Conservation (phyloP, 1,140 invertebrate genomes). For the Hypsibius dujardini region DNA sequence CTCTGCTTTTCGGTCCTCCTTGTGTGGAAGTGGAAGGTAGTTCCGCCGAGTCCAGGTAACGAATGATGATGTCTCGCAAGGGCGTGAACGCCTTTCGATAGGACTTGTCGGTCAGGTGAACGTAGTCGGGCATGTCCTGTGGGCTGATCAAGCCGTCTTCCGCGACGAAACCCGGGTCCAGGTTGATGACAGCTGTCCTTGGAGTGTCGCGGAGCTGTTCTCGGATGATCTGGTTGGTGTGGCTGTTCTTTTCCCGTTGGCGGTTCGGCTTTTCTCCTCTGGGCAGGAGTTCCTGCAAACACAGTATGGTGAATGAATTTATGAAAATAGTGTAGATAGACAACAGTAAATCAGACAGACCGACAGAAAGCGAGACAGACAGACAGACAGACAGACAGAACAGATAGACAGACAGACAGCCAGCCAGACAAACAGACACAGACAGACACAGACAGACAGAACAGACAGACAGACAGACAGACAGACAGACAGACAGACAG, state of each 20-base stretch:
- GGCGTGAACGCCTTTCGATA: conserved; percentile 65
- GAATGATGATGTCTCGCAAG: conserved; percentile 42
- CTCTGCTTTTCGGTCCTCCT: no score
- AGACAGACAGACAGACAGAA: neutral
- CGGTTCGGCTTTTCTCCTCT: conserved; percentile 60
- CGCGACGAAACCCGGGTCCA: conserved; percentile 55
- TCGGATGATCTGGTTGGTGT: conserved; percentile 52
- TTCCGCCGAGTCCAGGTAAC: neutral
- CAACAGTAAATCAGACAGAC: conserved; percentile 17
- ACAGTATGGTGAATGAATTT: conserved; percentile 17
- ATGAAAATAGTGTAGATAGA: conserved; percentile 17
- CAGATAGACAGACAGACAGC: no score
- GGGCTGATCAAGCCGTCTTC: conserved; percentile 59
- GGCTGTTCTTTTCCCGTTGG: conserved; percentile 50
- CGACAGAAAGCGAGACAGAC: neutral
- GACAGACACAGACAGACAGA: no score
- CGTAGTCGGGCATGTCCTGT: conserved; percentile 71
- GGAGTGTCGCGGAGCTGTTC: conserved; percentile 41
- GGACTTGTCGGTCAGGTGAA: conserved; percentile 60
- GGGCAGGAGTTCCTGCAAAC: conserved; percentile 56
- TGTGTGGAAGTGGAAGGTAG: no score
- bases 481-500: no score
- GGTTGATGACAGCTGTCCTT: conserved; percentile 46
- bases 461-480: no score
- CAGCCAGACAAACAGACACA: no score